Percentiles rank a stretch among this genome's conserved stretches.
Conservation (phyloP, 2,888 invertebrate genomes). For the Dromius quadrimaculatus region DNA sequence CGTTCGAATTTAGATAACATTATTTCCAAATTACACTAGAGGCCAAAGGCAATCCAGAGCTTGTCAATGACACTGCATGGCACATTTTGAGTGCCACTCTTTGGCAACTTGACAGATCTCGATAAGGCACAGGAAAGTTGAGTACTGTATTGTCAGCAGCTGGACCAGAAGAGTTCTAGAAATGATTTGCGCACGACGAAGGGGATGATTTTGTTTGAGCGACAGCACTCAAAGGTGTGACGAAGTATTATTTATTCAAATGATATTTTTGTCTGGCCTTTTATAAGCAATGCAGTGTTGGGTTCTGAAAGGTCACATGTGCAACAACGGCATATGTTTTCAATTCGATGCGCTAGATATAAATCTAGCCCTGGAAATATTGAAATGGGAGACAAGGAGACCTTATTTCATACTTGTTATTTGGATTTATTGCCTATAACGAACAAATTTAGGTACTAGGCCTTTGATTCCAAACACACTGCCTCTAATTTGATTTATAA, state of each 20-base stretch:
- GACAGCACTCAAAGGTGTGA: constrained; percentile 56
- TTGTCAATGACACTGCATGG: constrained; percentile 61
- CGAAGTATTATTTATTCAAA: constrained; percentile 59
- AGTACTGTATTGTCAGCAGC: constrained; percentile 46
- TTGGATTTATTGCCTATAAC: constrained; percentile 32
- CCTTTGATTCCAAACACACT: not conserved
- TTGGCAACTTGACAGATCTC: constrained; percentile 64
- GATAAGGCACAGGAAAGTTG: constrained; percentile 59
- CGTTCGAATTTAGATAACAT: constrained; percentile 61
- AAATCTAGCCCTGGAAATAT: constrained; percentile 51
- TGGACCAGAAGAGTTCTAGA: constrained; percentile 5
- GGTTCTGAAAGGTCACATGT: constrained; percentile 54
- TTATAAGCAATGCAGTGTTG: constrained; percentile 55
- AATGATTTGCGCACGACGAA: not conserved
- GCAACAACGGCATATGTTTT: constrained; percentile 53
- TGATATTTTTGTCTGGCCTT: constrained; percentile 57
- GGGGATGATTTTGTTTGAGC: constrained; percentile 5
- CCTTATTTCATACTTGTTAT: constrained; percentile 35
- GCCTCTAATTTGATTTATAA: not conserved
- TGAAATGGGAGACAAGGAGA: constrained; percentile 50
- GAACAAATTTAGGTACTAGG: not conserved
- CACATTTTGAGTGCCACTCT: constrained; percentile 62
- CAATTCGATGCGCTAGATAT: constrained; percentile 50
- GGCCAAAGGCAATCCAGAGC: constrained; percentile 53
- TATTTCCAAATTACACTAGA: constrained; percentile 59